These are phyloP conservation scores for Apamea monoglypha DNA, from an alignment of 2,888 invertebrate species.

Conservation along the genomic window DNA sequence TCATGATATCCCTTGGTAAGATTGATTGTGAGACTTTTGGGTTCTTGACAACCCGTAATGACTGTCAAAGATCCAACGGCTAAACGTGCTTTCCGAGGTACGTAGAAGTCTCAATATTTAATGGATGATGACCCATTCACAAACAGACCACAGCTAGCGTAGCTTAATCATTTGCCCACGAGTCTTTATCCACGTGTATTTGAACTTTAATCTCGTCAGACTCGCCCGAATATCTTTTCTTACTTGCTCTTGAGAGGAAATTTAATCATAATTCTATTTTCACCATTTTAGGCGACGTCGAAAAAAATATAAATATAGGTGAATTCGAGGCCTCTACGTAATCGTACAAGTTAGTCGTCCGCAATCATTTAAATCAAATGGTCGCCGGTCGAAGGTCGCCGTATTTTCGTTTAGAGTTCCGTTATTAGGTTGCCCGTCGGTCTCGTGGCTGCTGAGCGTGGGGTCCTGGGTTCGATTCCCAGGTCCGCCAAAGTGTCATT, in stretches of 20 bases:
- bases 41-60: neutral
- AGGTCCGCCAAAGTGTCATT: too few relatives aligned
- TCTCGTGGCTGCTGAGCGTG: too few relatives aligned
- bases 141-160: neutral
- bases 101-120: too few relatives aligned
- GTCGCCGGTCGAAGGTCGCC: slow-evolving; percentile 18
- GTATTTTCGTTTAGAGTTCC: slow-evolving; percentile 14
- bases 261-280: slow-evolving; percentile 8
- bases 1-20: neutral
- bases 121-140: too few relatives aligned
- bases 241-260: neutral
- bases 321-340: neutral
- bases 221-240: neutral
- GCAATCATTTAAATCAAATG: slow-evolving; percentile 31
- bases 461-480: too few relatives aligned
- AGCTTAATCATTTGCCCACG: neutral
- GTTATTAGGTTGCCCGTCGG: neutral
- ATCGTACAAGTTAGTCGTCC: slow-evolving; percentile 15
- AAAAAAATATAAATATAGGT: neutral
- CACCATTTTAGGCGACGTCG: neutral
- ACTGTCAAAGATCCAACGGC: neutral
- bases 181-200: neutral
- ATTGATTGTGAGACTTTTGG: neutral
- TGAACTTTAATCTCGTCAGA: neutral
- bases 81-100: too few relatives aligned